A percentile compares a stretch with the other conserved stretches of the same genome.
Evolutionary conservation across 1,140 invertebrate genomes (phyloP).

Genomic region (Akabosia matsudoensis): DNA sequence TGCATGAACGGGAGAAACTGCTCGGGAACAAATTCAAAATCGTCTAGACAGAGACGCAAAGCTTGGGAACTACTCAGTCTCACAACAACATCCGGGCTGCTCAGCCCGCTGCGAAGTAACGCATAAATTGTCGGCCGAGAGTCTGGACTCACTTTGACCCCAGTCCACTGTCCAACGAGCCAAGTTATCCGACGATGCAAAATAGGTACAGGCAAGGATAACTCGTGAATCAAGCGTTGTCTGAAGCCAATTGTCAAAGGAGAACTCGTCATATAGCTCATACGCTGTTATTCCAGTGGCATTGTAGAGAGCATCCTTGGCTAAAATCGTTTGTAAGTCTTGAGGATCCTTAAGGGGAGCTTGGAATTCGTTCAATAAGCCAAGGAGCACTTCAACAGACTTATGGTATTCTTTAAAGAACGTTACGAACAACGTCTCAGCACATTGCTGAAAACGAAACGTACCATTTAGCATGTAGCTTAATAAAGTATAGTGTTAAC

Average conservation of each 20-base stretch:
- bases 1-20: constrained; percentile 80
- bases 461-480: constrained; percentile 25
- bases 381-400: constrained; percentile 67
- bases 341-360: constrained; percentile 60
- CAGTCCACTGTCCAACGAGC: constrained; percentile 80
- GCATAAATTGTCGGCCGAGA: constrained; percentile 77
- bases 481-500: neutral
- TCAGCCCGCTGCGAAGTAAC: constrained; percentile 68
- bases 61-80: constrained; percentile 73
- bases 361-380: constrained; percentile 64
- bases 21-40: constrained; percentile 85
- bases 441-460: constrained; percentile 68
- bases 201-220: constrained; percentile 75
- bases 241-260: constrained; percentile 90
- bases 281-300: constrained; percentile 84
- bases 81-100: constrained; percentile 68
- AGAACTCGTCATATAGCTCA: constrained; percentile 86
- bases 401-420: constrained; percentile 76
- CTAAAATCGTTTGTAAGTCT: constrained; percentile 72
- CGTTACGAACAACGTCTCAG: constrained; percentile 77
- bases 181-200: constrained; percentile 82
- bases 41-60: constrained; percentile 77
- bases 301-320: constrained; percentile 93
- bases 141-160: constrained; percentile 76
- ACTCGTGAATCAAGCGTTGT: constrained; percentile 74